Conservation (phyloP, 2,888 invertebrate species). For the Xylota segnis region DNA sequence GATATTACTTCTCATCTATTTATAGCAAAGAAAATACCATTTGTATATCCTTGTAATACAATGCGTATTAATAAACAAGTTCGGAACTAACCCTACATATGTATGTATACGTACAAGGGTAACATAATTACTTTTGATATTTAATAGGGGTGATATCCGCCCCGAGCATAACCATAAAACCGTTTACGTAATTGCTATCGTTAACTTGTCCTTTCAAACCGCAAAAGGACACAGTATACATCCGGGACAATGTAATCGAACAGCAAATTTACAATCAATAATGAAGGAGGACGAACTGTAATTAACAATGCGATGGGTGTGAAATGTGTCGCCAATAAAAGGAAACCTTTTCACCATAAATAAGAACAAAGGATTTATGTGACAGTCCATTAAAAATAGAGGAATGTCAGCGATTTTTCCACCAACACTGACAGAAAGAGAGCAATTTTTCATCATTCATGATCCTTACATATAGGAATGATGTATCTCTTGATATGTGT, state of each 20-base stretch:
- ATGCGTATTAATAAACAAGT: neutral
- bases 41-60: too few species aligned
- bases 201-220: constrained; percentile 59
- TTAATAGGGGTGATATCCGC: constrained; percentile 27
- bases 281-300: constrained; percentile 33
- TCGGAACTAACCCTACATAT: neutral
- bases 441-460: too few species aligned
- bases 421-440: too few species aligned
- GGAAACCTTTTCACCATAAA: constrained; percentile 10
- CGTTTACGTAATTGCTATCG: constrained; percentile 54
- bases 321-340: constrained; percentile 46
- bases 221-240: constrained; percentile 45
- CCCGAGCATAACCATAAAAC: constrained; percentile 46
- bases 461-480: too few species aligned
- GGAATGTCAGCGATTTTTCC: constrained; percentile 26
- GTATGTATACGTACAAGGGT: neutral
- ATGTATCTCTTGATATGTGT: too few species aligned
- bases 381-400: neutral
- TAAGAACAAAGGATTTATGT: constrained; percentile 2
- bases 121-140: constrained; percentile 33
- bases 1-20: too few species aligned
- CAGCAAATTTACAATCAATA: constrained; percentile 55
- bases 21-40: too few species aligned
- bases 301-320: constrained; percentile 53
- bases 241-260: constrained; percentile 52